These are phyloP conservation scores for Thera obeliscata DNA, from an alignment of 2,888 invertebrate genomes.

Conservation along the genomic window DNA sequence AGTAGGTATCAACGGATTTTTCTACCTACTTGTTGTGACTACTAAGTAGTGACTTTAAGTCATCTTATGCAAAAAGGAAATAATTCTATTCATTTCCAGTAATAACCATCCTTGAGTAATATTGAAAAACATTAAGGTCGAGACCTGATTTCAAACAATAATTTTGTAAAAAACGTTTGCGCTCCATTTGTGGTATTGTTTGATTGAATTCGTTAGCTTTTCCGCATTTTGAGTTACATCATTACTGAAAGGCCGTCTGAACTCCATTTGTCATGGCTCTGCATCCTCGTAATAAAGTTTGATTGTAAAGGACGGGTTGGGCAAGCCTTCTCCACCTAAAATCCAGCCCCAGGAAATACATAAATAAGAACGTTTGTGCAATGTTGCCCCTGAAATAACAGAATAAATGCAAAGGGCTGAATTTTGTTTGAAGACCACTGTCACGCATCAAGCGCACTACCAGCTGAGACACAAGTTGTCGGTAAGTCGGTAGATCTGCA, in stretches of 20 bases:
- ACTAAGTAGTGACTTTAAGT: constrained; percentile 9
- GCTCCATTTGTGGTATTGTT: constrained; percentile 33
- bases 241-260: constrained; percentile 2
- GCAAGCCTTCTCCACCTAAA: too few species aligned
- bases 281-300: not conserved
- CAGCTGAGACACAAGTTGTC: too few species aligned
- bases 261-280: constrained; percentile 2
- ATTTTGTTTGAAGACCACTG: too few species aligned
- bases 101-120: constrained; percentile 11
- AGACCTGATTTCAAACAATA: constrained; percentile 58
- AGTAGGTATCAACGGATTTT: too few species aligned
- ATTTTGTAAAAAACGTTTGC: constrained; percentile 50
- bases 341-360: too few species aligned
- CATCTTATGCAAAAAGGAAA: constrained; percentile 18
- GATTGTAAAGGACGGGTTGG: not conserved
- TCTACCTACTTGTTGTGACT: too few species aligned
- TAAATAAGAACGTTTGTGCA: too few species aligned
- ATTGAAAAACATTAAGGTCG: constrained; percentile 59
- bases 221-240: constrained; percentile 16
- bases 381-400: not conserved
- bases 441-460: too few species aligned
- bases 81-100: not conserved
- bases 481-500: too few species aligned
- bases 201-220: constrained; percentile 23
- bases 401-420: not conserved